Conservation (phyloP, 2,888 invertebrate genomes). For the Dynastes grantii region DNA sequence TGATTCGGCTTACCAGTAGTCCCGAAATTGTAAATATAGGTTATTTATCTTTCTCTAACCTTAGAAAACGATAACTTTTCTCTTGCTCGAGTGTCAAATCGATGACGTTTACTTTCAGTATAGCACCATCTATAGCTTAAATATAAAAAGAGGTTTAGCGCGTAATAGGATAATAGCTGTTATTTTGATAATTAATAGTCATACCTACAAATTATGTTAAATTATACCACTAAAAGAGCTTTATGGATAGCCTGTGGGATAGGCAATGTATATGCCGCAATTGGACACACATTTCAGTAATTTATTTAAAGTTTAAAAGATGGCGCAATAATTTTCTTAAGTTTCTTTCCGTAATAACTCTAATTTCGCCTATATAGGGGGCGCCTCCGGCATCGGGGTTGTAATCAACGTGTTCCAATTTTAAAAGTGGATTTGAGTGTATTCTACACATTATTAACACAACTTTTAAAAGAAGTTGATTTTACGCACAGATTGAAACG, state of each 20-base stretch:
- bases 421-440: too few species aligned
- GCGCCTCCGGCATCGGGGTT: too few species aligned
- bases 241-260: background rate
- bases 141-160: background rate
- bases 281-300: too few species aligned
- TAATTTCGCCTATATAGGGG: too few species aligned
- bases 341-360: too few species aligned
- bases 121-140: slow-evolving; percentile 31
- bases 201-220: background rate
- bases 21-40: slow-evolving; percentile 48
- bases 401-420: too few species aligned
- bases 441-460: too few species aligned
- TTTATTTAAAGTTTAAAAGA: too few species aligned
- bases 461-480: too few species aligned
- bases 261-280: too few species aligned
- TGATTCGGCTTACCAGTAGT: slow-evolving; percentile 40
- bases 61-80: slow-evolving; percentile 30
- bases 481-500: too few species aligned
- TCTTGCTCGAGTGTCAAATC: slow-evolving; percentile 36
- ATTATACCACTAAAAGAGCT: background rate
- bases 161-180: background rate
- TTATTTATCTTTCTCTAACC: slow-evolving; percentile 51
- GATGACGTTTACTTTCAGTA: slow-evolving; percentile 32
- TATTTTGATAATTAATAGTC: background rate
- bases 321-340: too few species aligned